Evolutionary conservation across 2,888 invertebrate species (phyloP), one percentile per base, ranked within the genome.

Genomic region (Clistopyga incitator): DNA sequence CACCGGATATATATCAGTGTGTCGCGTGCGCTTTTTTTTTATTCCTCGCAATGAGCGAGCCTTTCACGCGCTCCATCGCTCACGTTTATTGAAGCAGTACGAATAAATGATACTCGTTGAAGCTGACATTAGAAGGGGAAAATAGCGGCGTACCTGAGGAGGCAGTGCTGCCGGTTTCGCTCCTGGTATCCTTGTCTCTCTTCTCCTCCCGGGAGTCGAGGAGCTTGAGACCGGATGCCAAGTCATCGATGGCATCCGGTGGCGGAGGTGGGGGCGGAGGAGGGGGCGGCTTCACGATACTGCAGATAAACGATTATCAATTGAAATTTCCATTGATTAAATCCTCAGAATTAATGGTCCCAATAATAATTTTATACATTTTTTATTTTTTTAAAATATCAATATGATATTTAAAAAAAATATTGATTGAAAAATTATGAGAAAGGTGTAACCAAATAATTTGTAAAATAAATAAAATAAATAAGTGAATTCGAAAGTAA

Each of bases 181-280:
- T 88, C 85, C 88, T 91, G 54, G 81, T 79, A 74, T 91, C 89
- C 64, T 88, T 86, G 38, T 90, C 89, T 78, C 87, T 90, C 78
- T 88, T 92, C 79, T 90, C 91, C 18, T 89, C 89, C 34, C 84
- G 87, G n/a, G 67, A 71, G 38, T 87, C 88, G 29, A 85, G 71
- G 75, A 89, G 80, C 86, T 89, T 90, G 15, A 88, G 75, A 42
- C 87, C 85, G 56, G 87, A 84, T 59, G 90, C 88, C 15, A 89
- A 84, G 23, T 90, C 87, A 65, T 92, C 92, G 13, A 89, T 91
- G 67, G 88, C 88, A 86, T 92, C 91, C 70, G 92, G 92, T 0
- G 92, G 92, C 3, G 93, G 93, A 3, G 91, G 91, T 0, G 92
- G 92, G 0, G 93, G 93, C 3, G 93, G 93, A 3, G 91, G 91